Percentiles rank a stretch among this genome's conserved stretches.
These are phyloP conservation scores for Drosophila bocki DNA, from an alignment of 1,140 invertebrate species.

Conservation along the genomic window DNA sequence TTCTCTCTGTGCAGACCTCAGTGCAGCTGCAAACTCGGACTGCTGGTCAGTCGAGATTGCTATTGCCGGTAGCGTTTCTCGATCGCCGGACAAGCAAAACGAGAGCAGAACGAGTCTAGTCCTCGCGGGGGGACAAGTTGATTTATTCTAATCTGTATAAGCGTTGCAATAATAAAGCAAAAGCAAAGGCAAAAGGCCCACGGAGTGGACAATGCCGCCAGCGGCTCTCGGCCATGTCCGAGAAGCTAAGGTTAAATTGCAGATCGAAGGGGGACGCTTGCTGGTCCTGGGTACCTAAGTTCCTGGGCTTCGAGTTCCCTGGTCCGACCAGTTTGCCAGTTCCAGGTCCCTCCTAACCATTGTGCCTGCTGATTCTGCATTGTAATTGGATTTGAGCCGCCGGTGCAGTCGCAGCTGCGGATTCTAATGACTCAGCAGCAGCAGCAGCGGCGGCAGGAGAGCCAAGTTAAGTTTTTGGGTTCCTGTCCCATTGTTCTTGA, in stretches of 20 bases:
- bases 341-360: conserved; percentile 28
- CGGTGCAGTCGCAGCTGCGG: conserved; percentile 72
- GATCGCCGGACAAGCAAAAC: conserved; percentile 53
- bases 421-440: conserved; percentile 75
- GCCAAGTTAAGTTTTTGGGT: conserved; percentile 4
- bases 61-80: conserved; percentile 75
- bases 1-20: conserved; percentile 14
- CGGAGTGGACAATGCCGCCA: conserved; percentile 75
- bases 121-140: conserved; percentile 54
- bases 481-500: conserved; percentile 51
- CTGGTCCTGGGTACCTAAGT: conserved; percentile 15
- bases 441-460: conserved; percentile 1
- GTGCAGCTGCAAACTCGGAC: conserved; percentile 38
- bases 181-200: conserved; percentile 49
- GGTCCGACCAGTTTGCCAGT: conserved; percentile 4
- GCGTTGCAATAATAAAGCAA: conserved; percentile 80
- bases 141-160: conserved; percentile 83
- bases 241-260: conserved; percentile 46
- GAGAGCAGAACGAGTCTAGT: conserved; percentile 29
- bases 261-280: conserved; percentile 30
- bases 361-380: conserved; percentile 58
- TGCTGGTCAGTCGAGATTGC: conserved; percentile 47
- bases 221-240: conserved; percentile 55
- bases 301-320: background rate
- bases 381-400: conserved; percentile 79